A percentile compares a stretch with the other conserved stretches of the same genome.
These are phyloP conservation scores for Ardeotis arabs DNA, from an alignment of 2,113 vertebrate species.

Conservation along the genomic window DNA sequence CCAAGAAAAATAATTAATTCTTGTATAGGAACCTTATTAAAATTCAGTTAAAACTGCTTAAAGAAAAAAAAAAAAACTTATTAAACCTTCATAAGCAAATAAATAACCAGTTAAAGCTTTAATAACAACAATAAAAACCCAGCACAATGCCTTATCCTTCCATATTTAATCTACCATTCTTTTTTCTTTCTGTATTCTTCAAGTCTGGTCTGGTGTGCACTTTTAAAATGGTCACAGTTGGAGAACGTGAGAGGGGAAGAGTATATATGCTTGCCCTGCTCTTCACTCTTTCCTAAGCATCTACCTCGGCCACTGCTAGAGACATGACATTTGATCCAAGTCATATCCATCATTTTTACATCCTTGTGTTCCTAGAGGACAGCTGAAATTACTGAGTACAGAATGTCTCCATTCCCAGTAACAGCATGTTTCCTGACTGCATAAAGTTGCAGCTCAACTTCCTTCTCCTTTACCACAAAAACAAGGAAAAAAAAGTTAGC, in stretches of 20 bases:
- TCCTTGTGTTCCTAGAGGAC: not conserved
- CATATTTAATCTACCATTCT: not conserved
- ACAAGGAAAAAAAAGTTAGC: not conserved
- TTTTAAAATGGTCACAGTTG: not conserved
- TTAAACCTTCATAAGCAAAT: not conserved
- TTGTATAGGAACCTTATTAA: not conserved
- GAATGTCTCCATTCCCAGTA: not conserved
- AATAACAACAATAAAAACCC: not conserved
- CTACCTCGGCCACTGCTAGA: not conserved
- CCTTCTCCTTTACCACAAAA: not conserved
- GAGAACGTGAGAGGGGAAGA: not conserved
- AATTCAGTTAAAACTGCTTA: not conserved
- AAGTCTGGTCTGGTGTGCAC: not conserved
- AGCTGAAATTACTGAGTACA: not conserved
- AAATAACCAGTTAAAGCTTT: not conserved
- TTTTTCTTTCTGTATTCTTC: not conserved
- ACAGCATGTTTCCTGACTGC: rapidly evolving
- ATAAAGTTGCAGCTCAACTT: not conserved
- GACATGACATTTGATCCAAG: not conserved
- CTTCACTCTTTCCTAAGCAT: not conserved
- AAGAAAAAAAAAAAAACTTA: not conserved
- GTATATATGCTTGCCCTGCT: not conserved
- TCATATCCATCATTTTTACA: not conserved
- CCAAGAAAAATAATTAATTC: not conserved
- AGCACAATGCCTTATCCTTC: not conserved